Conservation (phyloP, 2,113 vertebrate species). For the Sinocyclocheilus anshuiensis region DNA sequence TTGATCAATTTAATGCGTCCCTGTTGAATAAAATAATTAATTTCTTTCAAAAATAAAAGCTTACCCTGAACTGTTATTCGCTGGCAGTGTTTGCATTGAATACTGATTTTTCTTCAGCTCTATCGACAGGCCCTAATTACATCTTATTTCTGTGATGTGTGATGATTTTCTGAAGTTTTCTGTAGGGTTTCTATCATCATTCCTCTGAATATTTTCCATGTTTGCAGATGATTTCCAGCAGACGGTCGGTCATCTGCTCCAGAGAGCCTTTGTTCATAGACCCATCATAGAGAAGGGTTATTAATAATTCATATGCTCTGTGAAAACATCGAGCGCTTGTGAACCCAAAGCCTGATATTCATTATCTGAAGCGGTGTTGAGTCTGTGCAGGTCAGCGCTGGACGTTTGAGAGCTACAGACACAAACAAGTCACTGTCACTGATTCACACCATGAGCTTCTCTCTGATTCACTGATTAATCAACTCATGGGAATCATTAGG, state of each 20-base stretch:
- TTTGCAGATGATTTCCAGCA: not conserved
- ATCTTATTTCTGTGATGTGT: not conserved
- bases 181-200: not conserved
- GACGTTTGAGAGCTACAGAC: not conserved
- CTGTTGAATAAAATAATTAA: not conserved
- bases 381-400: not conserved
- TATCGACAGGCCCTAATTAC: not conserved
- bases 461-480: not conserved
- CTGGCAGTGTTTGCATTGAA: not conserved
- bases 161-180: not conserved
- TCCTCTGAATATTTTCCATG: not conserved
- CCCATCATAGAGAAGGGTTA: not conserved
- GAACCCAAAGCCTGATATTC: not conserved
- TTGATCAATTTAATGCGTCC: too few species aligned
- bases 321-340: not conserved
- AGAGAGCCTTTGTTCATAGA: conserved; percentile 18
- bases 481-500: not conserved
- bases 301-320: conserved; percentile 35
- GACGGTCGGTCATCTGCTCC: not conserved
- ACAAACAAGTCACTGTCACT: not conserved
- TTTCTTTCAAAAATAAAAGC: too few species aligned
- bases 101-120: not conserved
- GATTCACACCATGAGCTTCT: not conserved
- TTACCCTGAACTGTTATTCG: not conserved
- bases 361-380: not conserved